These are phyloP conservation scores for Epizoanthus stellaris DNA, from an alignment of 92 coral and sea anemone species.

Conservation along the genomic window DNA sequence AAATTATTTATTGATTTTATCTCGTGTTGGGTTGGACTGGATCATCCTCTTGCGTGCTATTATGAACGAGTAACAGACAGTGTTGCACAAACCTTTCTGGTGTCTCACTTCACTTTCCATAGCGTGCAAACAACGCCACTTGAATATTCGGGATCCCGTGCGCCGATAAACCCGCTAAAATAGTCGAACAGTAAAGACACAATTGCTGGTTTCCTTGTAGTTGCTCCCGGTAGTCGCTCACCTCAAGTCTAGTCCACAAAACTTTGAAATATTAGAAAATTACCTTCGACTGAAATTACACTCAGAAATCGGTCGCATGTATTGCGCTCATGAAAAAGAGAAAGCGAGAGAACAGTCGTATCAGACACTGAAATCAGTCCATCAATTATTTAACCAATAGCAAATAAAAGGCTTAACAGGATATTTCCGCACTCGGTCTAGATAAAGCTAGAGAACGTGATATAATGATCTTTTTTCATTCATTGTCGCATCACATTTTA, in stretches of 20 bases:
- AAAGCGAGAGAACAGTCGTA: not conserved
- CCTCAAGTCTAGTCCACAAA: no score
- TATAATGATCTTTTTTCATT: conserved; percentile 24
- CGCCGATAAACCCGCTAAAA: not conserved
- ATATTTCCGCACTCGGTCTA: not conserved
- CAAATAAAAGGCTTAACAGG: not conserved
- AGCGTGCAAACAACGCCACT: not conserved
- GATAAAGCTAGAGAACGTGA: not conserved
- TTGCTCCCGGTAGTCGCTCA: no score
- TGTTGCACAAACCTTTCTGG: not conserved
- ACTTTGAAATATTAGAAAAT: no score
- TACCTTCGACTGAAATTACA: no score
- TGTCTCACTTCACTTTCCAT: not conserved
- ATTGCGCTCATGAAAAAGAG: no score
- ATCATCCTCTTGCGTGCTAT: no score
- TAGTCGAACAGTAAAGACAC: not conserved
- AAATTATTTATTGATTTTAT: no score
- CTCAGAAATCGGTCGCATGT: no score
- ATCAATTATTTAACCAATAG: not conserved
- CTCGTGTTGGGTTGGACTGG: no score
- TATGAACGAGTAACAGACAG: not conserved
- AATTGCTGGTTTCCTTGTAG: no score
- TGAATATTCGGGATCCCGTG: not conserved
- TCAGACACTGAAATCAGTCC: not conserved
- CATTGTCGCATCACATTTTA: not conserved